phyloP scores from a whole-genome alignment of 2,888 invertebrate genomes.

The Drosophila monieri region DNA sequence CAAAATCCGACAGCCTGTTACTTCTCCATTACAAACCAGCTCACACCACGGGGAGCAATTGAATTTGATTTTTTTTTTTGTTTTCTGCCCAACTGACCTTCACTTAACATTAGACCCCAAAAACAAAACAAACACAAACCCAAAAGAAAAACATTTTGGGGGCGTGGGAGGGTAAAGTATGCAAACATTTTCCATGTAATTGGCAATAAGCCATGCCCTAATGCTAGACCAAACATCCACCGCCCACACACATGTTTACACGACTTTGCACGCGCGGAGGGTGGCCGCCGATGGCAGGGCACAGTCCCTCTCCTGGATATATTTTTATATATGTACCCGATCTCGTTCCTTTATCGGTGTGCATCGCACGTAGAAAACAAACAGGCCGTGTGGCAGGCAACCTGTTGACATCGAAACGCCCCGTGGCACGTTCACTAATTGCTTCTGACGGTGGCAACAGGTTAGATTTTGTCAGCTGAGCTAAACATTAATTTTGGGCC shows the following conservation, averaged over 20 bases:
- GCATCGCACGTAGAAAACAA: constrained; percentile 27
- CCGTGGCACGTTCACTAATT: constrained; percentile 60
- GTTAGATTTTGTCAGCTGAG: constrained; percentile 47
- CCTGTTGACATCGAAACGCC: constrained; percentile 66
- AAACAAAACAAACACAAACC: constrained; percentile 38
- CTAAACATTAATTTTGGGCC: constrained; percentile 43
- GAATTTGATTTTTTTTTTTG: constrained; percentile 10
- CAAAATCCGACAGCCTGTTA: background rate
- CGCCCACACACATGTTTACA: constrained; percentile 36
- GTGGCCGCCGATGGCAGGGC: background rate
- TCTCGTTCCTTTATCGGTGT: constrained; percentile 1
- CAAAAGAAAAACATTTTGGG: constrained; percentile 12
- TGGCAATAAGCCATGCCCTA: constrained; percentile 47
- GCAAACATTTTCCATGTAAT: constrained; percentile 56
- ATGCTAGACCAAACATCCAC: constrained; percentile 38
- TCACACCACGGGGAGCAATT: constrained; percentile 1
- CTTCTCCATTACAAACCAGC: constrained; percentile 23
- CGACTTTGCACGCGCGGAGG: constrained; percentile 18
- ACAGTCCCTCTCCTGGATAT: background rate
- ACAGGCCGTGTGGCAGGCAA: constrained; percentile 57
- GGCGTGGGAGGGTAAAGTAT: constrained; percentile 17
- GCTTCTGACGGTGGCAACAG: constrained; percentile 71
- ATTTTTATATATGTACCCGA: background rate
- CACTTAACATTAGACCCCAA: constrained; percentile 38
- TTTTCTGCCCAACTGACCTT: constrained; percentile 49